Percentiles rank a stretch among this genome's conserved stretches.
These are phyloP conservation scores for Arctocebus calabarensis DNA, from an alignment of 2,797 vertebrate species.

Conservation along the genomic window DNA sequence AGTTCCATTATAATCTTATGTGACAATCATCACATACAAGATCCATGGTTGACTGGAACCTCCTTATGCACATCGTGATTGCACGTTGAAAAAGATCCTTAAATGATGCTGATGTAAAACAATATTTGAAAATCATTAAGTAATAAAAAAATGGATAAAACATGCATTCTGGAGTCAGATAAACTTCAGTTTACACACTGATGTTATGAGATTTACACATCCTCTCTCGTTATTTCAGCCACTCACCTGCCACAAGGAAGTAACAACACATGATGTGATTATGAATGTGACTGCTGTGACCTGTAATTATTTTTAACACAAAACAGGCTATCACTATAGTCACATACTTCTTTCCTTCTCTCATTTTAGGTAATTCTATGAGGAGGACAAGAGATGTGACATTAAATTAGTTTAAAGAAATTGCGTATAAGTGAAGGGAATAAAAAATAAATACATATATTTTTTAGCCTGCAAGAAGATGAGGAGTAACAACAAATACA, in stretches of 20 bases:
- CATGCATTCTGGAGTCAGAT: not conserved
- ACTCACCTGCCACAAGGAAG: fast-evolving
- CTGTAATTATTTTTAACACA: not conserved
- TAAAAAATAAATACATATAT: not conserved
- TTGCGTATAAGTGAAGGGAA: not conserved
- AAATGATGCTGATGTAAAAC: not conserved
- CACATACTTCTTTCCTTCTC: not conserved
- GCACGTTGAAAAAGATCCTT: not conserved
- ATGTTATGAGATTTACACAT: not conserved
- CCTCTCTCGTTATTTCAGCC: not conserved
- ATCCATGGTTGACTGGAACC: not conserved
- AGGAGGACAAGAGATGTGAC: not conserved
- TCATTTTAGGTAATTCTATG: not conserved
- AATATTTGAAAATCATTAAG: not conserved
- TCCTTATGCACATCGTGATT: no score
- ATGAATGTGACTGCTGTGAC: not conserved
- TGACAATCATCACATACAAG: not conserved
- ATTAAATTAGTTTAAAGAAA: not conserved
- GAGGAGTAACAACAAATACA: not conserved
- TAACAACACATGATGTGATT: not conserved
- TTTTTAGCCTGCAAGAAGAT: not conserved
- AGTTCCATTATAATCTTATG: not conserved
- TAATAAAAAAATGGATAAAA: not conserved
- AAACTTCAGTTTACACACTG: not conserved
- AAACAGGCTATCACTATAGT: not conserved